A percentile compares a stretch with the other conserved stretches of the same genome.
phyloP scores from a whole-genome alignment of 2,113 vertebrate species.

The Astatoreochromis straeleni region DNA sequence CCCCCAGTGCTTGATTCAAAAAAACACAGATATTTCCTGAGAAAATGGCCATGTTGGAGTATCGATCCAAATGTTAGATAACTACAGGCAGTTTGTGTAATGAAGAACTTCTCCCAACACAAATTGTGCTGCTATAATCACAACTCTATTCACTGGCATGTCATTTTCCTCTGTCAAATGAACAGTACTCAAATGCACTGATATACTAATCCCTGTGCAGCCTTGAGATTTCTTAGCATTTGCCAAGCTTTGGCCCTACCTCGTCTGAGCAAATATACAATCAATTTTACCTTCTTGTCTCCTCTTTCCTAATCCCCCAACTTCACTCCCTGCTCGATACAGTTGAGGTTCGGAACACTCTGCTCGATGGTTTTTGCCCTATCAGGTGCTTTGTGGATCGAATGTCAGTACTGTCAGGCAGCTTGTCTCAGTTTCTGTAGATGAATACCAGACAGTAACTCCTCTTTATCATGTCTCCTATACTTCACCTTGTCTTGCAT shows the following conservation, averaged over 20 bases:
- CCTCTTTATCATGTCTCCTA: neutral
- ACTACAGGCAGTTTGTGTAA: constrained; percentile 30
- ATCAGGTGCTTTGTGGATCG: constrained; percentile 43
- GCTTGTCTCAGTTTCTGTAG: constrained; percentile 13
- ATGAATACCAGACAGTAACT: constrained; percentile 27
- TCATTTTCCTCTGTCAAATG: constrained; percentile 26
- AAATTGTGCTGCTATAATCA: neutral
- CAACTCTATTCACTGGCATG: neutral
- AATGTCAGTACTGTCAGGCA: constrained; percentile 51
- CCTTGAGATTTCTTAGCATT: constrained; percentile 46
- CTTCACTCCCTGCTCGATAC: constrained; percentile 10
- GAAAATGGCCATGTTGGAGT: neutral
- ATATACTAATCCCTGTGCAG: neutral
- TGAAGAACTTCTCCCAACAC: constrained; percentile 15
- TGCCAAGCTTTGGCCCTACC: constrained; percentile 2
- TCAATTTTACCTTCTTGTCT: constrained; percentile 48
- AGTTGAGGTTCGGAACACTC: constrained; percentile 7
- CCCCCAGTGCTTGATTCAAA: neutral
- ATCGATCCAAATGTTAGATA: constrained; percentile 31
- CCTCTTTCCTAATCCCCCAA: constrained; percentile 20
- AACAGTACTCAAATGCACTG: neutral
- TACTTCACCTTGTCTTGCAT: constrained; percentile 3
- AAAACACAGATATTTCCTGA: neutral
- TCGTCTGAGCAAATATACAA: constrained; percentile 47
- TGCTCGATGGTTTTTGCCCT: constrained; percentile 38